phyloP scores from a whole-genome alignment of 2,888 invertebrate species.

The Sinodicranocentrus sp. region DNA sequence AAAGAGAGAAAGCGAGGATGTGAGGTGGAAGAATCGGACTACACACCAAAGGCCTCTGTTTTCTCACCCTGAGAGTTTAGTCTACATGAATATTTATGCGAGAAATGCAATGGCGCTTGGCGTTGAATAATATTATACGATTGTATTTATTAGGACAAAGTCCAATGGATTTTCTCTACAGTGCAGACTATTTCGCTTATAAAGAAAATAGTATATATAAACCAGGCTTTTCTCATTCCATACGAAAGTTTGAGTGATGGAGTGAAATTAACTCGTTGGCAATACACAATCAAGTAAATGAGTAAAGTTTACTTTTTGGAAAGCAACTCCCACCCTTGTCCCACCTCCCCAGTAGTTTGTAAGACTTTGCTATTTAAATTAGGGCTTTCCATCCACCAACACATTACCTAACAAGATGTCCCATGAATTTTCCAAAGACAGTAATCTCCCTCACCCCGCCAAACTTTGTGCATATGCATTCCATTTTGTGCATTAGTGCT shows the following conservation, averaged over 20 bases:
- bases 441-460: neutral
- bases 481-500: too few species aligned
- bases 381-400: neutral
- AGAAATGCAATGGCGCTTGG: constrained; percentile 1
- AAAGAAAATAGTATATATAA: neutral
- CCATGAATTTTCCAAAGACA: constrained; percentile 1
- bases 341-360: neutral
- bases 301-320: constrained; percentile 29
- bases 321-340: neutral
- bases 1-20: too few species aligned
- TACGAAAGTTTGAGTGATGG: neutral
- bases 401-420: neutral
- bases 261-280: neutral
- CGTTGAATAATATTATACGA: constrained; percentile 25
- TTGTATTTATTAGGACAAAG: constrained; percentile 53
- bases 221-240: neutral
- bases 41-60: too few species aligned
- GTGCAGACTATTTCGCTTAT: too few species aligned
- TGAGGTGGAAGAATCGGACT: too few species aligned
- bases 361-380: neutral
- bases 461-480: neutral
- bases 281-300: constrained; percentile 29
- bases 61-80: neutral
- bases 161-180: too few species aligned
- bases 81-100: constrained; percentile 34